These are phyloP conservation scores for Charina bottae DNA, from an alignment of 2,113 vertebrate species.

Conservation along the genomic window DNA sequence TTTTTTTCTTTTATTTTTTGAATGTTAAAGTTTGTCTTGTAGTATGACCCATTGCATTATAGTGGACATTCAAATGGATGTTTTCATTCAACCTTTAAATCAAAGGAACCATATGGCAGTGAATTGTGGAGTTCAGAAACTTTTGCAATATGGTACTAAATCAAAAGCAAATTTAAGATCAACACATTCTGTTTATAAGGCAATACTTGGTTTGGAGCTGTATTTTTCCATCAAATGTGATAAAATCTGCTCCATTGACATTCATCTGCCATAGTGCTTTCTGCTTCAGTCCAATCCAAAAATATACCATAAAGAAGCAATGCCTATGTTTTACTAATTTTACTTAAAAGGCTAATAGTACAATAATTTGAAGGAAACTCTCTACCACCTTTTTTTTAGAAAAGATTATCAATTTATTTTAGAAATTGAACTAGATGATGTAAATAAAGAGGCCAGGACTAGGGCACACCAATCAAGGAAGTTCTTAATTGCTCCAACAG, in stretches of 20 bases:
- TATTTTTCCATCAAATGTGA: background rate
- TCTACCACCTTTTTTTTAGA: too few relatives aligned
- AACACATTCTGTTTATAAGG: background rate
- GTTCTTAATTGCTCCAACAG: background rate
- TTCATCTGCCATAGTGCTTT: too few relatives aligned
- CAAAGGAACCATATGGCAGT: background rate
- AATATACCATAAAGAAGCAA: too few relatives aligned
- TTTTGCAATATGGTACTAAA: background rate
- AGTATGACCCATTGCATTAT: background rate
- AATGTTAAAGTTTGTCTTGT: background rate
- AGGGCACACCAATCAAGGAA: background rate
- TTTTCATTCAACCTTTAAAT: background rate
- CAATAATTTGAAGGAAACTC: background rate
- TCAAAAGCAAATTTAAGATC: background rate
- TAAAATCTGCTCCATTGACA: background rate
- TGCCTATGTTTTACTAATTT: background rate
- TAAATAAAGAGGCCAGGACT: background rate
- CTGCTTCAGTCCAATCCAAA: too few relatives aligned
- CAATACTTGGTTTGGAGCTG: too few relatives aligned
- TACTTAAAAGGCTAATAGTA: background rate
- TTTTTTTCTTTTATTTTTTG: background rate
- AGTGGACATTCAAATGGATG: background rate
- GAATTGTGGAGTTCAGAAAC: background rate
- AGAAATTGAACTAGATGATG: background rate
- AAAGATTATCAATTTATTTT: background rate